A percentile compares a stretch with the other conserved stretches of the same genome.
These are phyloP conservation scores for Ptyas mucosa DNA, from an alignment of 2,113 vertebrate species.

Conservation along the genomic window DNA sequence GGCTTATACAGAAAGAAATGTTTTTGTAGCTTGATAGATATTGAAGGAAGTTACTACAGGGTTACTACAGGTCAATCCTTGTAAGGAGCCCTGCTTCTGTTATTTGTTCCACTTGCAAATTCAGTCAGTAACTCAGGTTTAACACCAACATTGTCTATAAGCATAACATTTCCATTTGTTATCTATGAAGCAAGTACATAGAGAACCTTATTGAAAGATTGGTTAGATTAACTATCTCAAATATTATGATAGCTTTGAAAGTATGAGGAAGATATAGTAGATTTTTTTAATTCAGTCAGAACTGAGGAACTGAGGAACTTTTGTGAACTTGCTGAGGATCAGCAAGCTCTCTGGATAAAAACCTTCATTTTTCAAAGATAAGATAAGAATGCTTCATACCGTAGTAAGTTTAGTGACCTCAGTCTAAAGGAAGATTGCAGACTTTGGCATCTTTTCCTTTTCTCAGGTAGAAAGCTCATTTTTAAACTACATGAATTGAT, in stretches of 20 bases:
- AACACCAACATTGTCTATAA: background rate
- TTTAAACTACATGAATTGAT: background rate
- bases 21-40: background rate
- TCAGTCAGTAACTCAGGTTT: background rate
- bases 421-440: background rate
- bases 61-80: background rate
- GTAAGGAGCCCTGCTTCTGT: background rate
- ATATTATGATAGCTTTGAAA: background rate
- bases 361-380: background rate
- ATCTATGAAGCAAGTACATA: background rate
- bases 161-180: background rate
- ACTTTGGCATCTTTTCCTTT: background rate
- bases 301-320: background rate
- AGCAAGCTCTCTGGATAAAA: background rate
- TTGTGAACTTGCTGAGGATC: background rate
- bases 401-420: background rate
- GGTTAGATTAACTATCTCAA: background rate
- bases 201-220: background rate
- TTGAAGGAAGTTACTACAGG: background rate
- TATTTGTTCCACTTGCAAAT: background rate
- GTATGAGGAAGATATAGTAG: background rate
- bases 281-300: background rate
- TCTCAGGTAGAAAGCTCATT: background rate
- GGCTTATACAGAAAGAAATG: background rate
- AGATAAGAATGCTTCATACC: background rate